Evolutionary conservation across 2,797 vertebrate genomes (phyloP).

Genomic region (Betta splendens): DNA sequence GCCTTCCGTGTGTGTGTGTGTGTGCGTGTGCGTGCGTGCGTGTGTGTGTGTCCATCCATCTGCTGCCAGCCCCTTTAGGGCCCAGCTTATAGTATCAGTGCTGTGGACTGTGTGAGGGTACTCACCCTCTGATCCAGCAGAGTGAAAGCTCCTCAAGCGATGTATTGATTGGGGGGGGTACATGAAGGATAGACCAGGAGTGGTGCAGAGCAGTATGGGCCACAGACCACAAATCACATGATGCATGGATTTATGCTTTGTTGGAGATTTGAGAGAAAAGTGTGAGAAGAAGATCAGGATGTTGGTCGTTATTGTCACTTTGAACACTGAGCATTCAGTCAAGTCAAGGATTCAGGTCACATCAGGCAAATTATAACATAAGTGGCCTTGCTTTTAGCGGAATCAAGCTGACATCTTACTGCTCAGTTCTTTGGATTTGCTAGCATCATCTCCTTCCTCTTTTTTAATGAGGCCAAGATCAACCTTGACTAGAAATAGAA

Average conservation of each 20-base stretch:
- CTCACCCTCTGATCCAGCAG: conserved; percentile 23
- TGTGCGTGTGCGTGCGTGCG: too few species aligned
- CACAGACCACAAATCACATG: background rate
- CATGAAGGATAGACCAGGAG: conserved; percentile 4
- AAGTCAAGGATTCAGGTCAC: conserved; percentile 7
- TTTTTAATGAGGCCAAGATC: too few species aligned
- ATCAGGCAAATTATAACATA: conserved; percentile 13
- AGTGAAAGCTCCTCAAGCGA: conserved; percentile 23
- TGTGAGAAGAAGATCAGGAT: too few species aligned
- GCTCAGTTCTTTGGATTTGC: background rate
- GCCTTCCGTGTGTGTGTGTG: too few species aligned
- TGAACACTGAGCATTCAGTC: too few species aligned
- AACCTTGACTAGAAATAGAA: too few species aligned
- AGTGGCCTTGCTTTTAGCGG: too few species aligned
- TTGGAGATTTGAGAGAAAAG: background rate
- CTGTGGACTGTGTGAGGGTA: conserved; percentile 13
- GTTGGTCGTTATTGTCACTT: too few species aligned
- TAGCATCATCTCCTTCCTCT: background rate
- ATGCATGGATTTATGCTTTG: background rate
- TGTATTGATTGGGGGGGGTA: conserved; percentile 37
- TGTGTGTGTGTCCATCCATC: conserved; percentile 46
- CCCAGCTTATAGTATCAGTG: conserved; percentile 41
- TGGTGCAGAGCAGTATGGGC: conserved; percentile 13
- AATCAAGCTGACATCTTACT: background rate
- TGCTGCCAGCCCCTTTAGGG: conserved; percentile 33